Evolutionary conservation across 2,888 invertebrate species (phyloP), one percentile per base, ranked within the genome.

Genomic region (Melanotus villosus): DNA sequence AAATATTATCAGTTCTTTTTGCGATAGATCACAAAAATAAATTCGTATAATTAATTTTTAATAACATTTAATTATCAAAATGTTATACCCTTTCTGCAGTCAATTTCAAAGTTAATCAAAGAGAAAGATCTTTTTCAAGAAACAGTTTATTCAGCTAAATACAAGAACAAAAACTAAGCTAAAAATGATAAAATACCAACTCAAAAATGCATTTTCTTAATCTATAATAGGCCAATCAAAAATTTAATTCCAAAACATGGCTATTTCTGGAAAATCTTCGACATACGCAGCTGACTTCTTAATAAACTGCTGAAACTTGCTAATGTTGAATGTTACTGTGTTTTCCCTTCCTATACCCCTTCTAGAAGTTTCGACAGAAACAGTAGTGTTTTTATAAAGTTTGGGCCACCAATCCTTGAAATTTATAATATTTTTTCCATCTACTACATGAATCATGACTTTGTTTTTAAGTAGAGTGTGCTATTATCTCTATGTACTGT

Each of bases 331-430:
- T 14, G n/a, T 12, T 23, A 45, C 26, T 21, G 32, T 10, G 34
- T 12, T 18, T n/a, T 64, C 32, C 30, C 54, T 52, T 34, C 54
- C 14, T 23, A 41, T 18, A 26, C 26, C 54, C 18, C 43, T 56
- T 34, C 21, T 9, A n/a, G 59, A 18, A 16, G 60, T 66, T 54
- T 66, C 59, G 14, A 34, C 34, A n/a, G 59, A 52, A 4, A 56
- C 16, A 18, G 60, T 14, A 30, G 66, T 58, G 12, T 50, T 50
- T 54, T 66, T 66, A 32, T 60, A 66, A 32, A 60, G 30, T 9
- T 36, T 66, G 19, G 43, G 59, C 52, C 47, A 57, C 47, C 58
- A 58, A 26, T 50, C 38, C 12, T 50, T 65, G 23, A 65, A 65
- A 30, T 65, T 50, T 21, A 57, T 32, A 10, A 58, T 50, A 12